Base-by-base conservation (phyloP, 2,888 invertebrate species). In the Drosophila bunnanda region DNA sequence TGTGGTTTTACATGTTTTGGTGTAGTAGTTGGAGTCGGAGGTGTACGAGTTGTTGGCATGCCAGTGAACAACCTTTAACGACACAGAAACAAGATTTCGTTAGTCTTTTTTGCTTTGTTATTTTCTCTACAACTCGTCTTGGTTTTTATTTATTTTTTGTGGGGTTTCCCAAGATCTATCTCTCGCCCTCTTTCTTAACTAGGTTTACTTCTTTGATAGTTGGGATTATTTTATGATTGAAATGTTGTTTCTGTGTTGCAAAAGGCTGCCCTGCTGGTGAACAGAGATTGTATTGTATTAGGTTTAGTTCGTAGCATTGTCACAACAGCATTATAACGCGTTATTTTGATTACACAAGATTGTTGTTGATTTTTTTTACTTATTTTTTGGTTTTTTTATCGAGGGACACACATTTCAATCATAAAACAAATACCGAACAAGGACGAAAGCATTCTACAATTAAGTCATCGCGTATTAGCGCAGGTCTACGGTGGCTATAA, bases 31-130 rank as follows among this genome's bases (percentile, higher is more conserved):
- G 82, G 68, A 59, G 79, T 76, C 78, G 84, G 69, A 82, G 82
- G 78, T 88, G 80, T 79, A 76, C 78, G 71, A 83, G 68, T 87
- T 80, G 79, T 87, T 79, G 89, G 88, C 89, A 86, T 91, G 89
- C 91, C 90, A 88, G 89, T 91, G 92, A 93, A 93, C 93, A 93
- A 94, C 94, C 94, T 94, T 94, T 92, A 92, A 93, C 92, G 92
- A 94, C 93, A 94, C 93, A 94, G 93, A 93, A 93, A 93, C 93
- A 93, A 93, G 89, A 93, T 92, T 93, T 92, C 92, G 90, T 92
- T 91, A 92, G 91, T 90, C 86, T 83, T 58, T 76, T 56, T 58
- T 56, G 53, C 72, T 52, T 74, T 32, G 60, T 62, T 70, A 25
- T 75, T 60, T 74, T 55, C 74, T 22, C 60, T 56, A 67, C 56